Conservation (phyloP, 2,113 vertebrate species). For the Trochalopteron elliotii region DNA sequence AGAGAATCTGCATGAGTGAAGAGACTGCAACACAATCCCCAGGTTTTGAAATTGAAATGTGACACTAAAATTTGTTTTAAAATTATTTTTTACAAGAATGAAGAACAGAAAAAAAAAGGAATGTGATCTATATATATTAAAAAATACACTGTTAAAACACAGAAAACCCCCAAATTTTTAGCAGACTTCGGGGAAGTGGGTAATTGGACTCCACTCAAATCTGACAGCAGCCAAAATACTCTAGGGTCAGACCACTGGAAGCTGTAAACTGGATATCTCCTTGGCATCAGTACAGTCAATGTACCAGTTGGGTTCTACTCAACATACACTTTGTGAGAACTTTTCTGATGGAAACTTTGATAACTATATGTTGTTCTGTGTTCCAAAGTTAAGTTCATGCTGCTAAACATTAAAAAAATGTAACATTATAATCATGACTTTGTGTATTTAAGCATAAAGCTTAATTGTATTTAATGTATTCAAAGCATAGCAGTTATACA, state of each 20-base stretch:
- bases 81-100: background rate
- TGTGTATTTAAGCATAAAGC: background rate
- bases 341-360: background rate
- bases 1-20: background rate
- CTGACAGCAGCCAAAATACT: background rate
- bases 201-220: background rate
- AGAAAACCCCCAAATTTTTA: background rate
- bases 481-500: background rate
- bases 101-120: background rate
- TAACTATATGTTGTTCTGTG: background rate
- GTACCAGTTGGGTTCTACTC: background rate
- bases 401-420: background rate
- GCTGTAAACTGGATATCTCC: background rate
- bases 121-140: background rate
- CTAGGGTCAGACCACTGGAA: background rate
- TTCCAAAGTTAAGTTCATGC: constrained; percentile 1
- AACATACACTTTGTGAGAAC: background rate
- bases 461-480: background rate
- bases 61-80: background rate
- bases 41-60: background rate
- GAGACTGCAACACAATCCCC: background rate
- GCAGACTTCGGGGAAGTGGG: background rate
- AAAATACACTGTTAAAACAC: background rate
- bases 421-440: background rate
- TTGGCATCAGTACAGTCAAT: background rate